phyloP scores from a whole-genome alignment of 2,888 invertebrate species.

The Drosophila cognata region DNA sequence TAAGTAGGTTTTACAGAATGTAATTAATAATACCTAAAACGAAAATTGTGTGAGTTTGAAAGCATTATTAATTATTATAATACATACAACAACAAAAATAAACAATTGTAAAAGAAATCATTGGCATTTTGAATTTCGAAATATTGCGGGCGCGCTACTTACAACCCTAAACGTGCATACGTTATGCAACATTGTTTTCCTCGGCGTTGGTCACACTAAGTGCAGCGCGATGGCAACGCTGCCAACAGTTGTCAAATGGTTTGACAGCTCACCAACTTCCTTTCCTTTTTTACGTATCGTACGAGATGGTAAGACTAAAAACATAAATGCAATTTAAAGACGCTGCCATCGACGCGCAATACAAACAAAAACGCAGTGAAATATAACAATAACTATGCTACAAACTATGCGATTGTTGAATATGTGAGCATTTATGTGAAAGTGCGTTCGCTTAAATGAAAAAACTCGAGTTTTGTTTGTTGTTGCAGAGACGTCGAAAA shows the following conservation, averaged over 20 bases:
- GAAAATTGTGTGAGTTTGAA: constrained; percentile 53
- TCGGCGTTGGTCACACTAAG: constrained; percentile 22
- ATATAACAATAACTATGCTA: constrained; percentile 25
- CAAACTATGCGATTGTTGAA: constrained; percentile 31
- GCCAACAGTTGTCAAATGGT: constrained; percentile 54
- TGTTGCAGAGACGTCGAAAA: constrained; percentile 24
- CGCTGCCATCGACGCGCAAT: constrained; percentile 72
- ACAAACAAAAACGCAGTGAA: constrained; percentile 38
- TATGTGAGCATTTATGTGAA: constrained; percentile 47
- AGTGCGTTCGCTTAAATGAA: constrained; percentile 21
- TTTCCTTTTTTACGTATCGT: constrained; percentile 83
- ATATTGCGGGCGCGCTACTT: background rate
- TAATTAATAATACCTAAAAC: constrained; percentile 65
- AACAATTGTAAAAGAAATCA: constrained; percentile 58
- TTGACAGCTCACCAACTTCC: constrained; percentile 78
- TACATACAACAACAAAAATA: constrained; percentile 47
- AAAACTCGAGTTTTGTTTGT: constrained; percentile 49
- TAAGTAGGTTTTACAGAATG: constrained; percentile 77
- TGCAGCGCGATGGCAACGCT: constrained; percentile 39
- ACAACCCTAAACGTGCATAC: background rate
- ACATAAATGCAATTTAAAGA: constrained; percentile 65
- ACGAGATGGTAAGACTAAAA: constrained; percentile 85
- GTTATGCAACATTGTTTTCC: constrained; percentile 8
- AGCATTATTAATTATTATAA: constrained; percentile 61
- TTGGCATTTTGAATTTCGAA: constrained; percentile 6